Evolutionary conservation across 2,113 vertebrate species (phyloP), one percentile per base, ranked within the genome.

Genomic region (Lepus americanus): DNA sequence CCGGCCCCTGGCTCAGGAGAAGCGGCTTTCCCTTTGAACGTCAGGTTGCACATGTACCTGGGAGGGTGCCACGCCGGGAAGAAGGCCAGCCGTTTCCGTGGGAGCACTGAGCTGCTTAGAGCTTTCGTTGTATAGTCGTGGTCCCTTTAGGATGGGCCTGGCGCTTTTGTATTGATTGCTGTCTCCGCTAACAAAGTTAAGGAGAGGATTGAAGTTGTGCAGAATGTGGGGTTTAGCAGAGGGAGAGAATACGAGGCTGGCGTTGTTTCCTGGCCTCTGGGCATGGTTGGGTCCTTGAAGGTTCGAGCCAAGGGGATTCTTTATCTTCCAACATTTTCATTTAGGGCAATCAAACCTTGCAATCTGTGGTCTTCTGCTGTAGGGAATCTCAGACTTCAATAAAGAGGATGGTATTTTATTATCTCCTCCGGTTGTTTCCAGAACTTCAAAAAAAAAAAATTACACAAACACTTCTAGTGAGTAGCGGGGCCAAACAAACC

Each of bases 381-480:
- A 89, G 95, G 93, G 94, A 97, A 77, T 88, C 93, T 96, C 90
- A 89, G 95, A 89, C 97, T 97, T 94, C 93, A 97, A 86, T 97
- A 97, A 96, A 95, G 90, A 96, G 90, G 92, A 94, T 97, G 85
- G 59, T 96, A 92, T 97, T 97, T 97, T 97, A 97, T 97, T 96
- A 96, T 98, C 92, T 97, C 93, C 95, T 96, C 9, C 0, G 92
- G 90, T 97, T 96, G 92, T 97, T 96, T 97, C 87, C 4, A 31
- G 63, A 97, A 97, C 82, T 95, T 94, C 64, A 53, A 92, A 89
- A 94, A 94, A 95, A 88, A 93, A 44, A 44, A 44, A 76, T 84
- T 92, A 86, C 63, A 27, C 69, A 90, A 95, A 92, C 67, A 92
- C 85, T 96, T 94, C 66, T 69, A 91, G 82, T 29, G 81, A 93